Base-by-base conservation (phyloP, 2,888 invertebrate species). In the Cephalotes varians region DNA sequence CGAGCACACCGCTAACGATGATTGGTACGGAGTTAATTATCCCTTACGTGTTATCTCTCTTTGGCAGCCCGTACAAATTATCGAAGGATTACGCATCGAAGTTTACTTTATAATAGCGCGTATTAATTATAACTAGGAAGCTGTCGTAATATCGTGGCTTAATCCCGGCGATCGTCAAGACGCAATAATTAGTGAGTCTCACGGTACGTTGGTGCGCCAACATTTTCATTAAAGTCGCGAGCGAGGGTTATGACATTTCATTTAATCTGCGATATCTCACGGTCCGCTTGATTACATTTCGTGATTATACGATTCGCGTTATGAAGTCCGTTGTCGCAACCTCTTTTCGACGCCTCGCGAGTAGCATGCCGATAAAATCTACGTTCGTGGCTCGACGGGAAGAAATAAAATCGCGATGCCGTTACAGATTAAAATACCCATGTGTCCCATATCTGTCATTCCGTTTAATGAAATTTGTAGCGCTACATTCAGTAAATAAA, bases 21-120 rank as follows among this genome's bases (percentile, higher is more conserved):
- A 87, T 88, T 80, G 77, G 71, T 79, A 67, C 37, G 40, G 44
- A 81, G 83, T 82, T 89, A 85, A 89, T 89, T 88, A 84, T 81
- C 82, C 72, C 73, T 49, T 28, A n/a, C 51, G 37, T 60, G 79
- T 37, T 77, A 85, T 81, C 80, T 73, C 71, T 10, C 31, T 56
- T 71, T 71, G 82, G 56, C 64, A 76, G 49, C 76, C 34, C 31
- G 65, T 69, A 84, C 82, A 84, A 87, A 85, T 84, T 80, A 40
- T 54, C 44, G 77, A 73, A 81, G 81, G 62, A 85, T 87, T 82
- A 85, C 81, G 64, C 71, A 73, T 58, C 83, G 31, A 83, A 65
- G 82, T 84, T 89, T 74, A 80, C 62, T 81, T 84, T 82, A 60
- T 49, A 62, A 73, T 83, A 77, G 82, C 76, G 69, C 49, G 62